These are phyloP conservation scores for Synergus gifuensis DNA, from an alignment of 2,888 invertebrate species.

Conservation along the genomic window DNA sequence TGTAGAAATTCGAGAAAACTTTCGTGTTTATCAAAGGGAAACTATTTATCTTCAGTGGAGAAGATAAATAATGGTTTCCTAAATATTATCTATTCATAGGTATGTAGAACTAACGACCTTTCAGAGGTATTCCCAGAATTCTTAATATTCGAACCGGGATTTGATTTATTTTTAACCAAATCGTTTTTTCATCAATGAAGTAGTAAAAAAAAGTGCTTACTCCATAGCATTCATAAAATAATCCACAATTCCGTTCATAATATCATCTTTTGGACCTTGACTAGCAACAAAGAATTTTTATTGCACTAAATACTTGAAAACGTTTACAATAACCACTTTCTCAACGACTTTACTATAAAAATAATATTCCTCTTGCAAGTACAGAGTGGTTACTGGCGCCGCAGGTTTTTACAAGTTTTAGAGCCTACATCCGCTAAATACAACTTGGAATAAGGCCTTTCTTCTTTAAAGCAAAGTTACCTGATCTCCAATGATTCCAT, in stretches of 20 bases:
- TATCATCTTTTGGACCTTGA: background rate
- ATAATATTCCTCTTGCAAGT: background rate
- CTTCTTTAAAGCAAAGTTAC: background rate
- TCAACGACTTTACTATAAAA: background rate
- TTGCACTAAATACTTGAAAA: background rate
- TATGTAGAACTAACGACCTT: no score
- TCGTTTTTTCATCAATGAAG: no score
- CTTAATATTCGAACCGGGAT: no score
- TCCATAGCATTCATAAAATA: no score
- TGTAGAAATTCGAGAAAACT: background rate
- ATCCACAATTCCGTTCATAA: no score
- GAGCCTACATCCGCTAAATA: no score
- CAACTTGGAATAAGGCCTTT: slow-evolving; percentile 4
- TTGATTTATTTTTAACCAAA: no score
- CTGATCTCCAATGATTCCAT: background rate
- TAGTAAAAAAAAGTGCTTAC: no score
- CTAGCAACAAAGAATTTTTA: background rate
- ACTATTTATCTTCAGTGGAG: background rate
- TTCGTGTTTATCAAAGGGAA: background rate
- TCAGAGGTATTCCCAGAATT: no score
- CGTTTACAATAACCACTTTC: no score
- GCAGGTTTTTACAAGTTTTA: slow-evolving; percentile 10
- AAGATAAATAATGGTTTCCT: background rate
- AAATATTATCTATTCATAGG: no score
- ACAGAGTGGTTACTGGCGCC: slow-evolving; percentile 6